Evolutionary conservation across 2,888 invertebrate genomes (phyloP), one percentile per base, ranked within the genome.

Genomic region (Cecidostiba fungosa): DNA sequence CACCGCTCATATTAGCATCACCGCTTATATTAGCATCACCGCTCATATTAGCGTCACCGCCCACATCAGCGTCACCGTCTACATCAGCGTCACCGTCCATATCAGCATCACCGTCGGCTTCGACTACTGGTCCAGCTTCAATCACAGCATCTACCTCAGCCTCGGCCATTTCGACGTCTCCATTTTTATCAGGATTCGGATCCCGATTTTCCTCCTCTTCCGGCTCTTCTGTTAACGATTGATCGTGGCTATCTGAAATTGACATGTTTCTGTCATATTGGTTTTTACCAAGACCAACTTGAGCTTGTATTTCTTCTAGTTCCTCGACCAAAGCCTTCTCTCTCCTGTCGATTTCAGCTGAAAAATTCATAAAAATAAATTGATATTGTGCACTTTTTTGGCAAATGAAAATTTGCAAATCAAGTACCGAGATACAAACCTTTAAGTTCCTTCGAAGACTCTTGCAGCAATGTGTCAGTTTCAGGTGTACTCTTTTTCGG

Each of bases 401-500:
- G 16, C n/a, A 66, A 47, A 66, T 36, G 14, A 14, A 8, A 70
- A 2, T 14, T 39, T 3, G 26, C n/a, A 43, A 82, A 78, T 62
- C 26, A 32, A 47, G 47, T 43, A 43, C 14, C 8, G 10, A 3
- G 10, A 73, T 54, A 82, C 87, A 54, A 89, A 93, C 93, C 93
- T 73, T 91, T 90, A 32, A 93, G 90, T 88, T 92, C 92, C 82
- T 93, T 92, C 12, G 92, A 89, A 26, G 92, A 92, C 85, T 92
- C 90, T 66, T 88, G 89, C 66, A 93, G 87, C n/a, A 93, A 85
- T 59, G 89, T 86, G 85, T 91, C 92, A 3, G 93, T 91, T 70
- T 90, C 90, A 8, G 92, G 91, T 74, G 96, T 95, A 94, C 97
- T 96, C 88, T 95, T 95, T 92, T 97, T 97, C 0, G 99, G 99